Evolutionary conservation across 2,797 vertebrate genomes (phyloP).

Genomic region (Oreochromis grahami): DNA sequence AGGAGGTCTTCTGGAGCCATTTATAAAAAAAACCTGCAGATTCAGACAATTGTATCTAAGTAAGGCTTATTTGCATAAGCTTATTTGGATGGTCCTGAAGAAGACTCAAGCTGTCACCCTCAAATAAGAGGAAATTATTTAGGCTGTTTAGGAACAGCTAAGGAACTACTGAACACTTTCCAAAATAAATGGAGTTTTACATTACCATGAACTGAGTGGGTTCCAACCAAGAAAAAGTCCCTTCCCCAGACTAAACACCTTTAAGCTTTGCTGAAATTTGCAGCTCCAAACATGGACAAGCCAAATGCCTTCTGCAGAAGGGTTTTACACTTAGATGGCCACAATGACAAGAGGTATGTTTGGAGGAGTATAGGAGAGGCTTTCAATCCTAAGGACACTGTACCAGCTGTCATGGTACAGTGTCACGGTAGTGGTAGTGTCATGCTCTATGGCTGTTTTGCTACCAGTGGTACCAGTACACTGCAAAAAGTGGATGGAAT

Average conservation of each 20-base stretch:
- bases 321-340: background rate
- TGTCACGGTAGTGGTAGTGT: background rate
- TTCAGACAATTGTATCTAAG: background rate
- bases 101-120: background rate
- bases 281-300: background rate
- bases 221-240: background rate
- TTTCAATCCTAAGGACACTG: background rate
- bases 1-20: background rate
- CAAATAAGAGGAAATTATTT: background rate
- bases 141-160: background rate
- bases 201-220: background rate
- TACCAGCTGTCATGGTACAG: background rate
- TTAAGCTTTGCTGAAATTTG: background rate
- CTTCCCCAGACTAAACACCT: background rate
- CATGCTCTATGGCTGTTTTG: background rate
- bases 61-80: background rate
- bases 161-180: background rate
- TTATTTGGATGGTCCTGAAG: background rate
- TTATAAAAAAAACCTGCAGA: background rate
- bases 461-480: background rate
- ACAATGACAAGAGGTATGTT: background rate
- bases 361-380: background rate
- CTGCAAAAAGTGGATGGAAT: background rate
- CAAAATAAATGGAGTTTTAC: background rate
- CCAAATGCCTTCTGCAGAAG: background rate